Conservation (phyloP, 2,797 vertebrate species). For the Halcyon leucocephala region DNA sequence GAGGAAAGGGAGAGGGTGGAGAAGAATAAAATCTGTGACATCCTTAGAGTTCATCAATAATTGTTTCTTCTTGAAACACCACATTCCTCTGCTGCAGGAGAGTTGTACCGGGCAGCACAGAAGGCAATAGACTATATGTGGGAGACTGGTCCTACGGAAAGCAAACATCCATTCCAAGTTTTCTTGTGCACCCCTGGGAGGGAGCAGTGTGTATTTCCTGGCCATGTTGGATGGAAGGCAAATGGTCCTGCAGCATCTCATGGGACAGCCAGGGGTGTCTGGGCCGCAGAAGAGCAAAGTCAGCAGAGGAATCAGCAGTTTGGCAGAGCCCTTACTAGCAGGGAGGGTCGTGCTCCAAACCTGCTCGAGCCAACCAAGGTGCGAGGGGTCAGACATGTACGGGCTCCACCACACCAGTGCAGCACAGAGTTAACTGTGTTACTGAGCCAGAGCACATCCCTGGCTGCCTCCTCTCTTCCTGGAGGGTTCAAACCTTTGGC, state of each 20-base stretch:
- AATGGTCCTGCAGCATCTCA: neutral
- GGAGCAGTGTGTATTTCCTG: neutral
- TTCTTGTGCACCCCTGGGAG: neutral
- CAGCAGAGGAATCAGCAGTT: neutral
- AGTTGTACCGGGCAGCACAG: neutral
- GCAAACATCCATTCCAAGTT: neutral
- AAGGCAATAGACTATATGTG: neutral
- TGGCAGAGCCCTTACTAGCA: neutral
- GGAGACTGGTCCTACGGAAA: neutral
- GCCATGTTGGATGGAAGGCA: neutral
- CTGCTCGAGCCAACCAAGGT: neutral
- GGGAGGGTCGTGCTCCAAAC: neutral
- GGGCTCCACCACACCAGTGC: neutral
- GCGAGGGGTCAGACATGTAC: accelerated
- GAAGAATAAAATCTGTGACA: neutral
- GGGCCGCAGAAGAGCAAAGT: neutral
- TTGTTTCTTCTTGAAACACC: neutral
- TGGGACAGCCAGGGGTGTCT: neutral
- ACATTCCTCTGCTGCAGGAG: neutral
- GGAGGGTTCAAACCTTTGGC: neutral
- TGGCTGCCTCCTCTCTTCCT: neutral
- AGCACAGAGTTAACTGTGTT: accelerated
- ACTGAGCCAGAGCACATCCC: neutral
- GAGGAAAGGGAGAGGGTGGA: neutral
- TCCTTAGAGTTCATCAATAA: neutral